Conservation (phyloP, 2,113 vertebrate species). For the Trematocara stigmaticum region DNA sequence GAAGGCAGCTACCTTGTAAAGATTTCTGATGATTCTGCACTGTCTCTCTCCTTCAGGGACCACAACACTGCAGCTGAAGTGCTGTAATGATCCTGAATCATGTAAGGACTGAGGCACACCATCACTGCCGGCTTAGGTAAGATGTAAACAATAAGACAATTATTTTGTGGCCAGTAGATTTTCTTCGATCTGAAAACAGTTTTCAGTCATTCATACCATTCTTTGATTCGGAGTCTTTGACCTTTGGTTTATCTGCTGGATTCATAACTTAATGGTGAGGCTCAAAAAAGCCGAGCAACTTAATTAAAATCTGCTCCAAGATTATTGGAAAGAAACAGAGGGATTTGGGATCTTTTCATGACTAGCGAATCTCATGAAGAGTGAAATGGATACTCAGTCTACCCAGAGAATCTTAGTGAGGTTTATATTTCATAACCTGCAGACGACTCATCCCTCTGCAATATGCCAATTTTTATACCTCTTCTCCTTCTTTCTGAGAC, state of each 20-base stretch:
- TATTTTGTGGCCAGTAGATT: neutral
- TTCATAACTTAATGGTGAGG: neutral
- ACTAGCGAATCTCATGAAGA: neutral
- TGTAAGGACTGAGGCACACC: neutral
- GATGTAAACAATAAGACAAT: neutral
- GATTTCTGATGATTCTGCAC: neutral
- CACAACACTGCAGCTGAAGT: neutral
- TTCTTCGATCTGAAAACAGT: neutral
- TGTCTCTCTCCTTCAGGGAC: neutral
- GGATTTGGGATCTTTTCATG: neutral
- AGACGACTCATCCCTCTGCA: neutral
- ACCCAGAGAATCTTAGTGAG: neutral
- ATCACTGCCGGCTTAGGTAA: neutral
- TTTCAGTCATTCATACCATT: neutral
- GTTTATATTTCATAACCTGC: neutral
- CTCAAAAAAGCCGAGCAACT: neutral
- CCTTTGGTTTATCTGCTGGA: neutral
- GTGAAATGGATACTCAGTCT: neutral
- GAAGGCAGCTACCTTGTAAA: neutral
- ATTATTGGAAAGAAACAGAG: neutral
- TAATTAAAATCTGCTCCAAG: neutral
- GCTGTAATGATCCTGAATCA: neutral
- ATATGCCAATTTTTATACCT: neutral
- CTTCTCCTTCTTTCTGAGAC: neutral
- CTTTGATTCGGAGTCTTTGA: neutral